Base-by-base conservation (phyloP, 1,140 invertebrate genomes). In the Globodera rostochiensis region DNA sequence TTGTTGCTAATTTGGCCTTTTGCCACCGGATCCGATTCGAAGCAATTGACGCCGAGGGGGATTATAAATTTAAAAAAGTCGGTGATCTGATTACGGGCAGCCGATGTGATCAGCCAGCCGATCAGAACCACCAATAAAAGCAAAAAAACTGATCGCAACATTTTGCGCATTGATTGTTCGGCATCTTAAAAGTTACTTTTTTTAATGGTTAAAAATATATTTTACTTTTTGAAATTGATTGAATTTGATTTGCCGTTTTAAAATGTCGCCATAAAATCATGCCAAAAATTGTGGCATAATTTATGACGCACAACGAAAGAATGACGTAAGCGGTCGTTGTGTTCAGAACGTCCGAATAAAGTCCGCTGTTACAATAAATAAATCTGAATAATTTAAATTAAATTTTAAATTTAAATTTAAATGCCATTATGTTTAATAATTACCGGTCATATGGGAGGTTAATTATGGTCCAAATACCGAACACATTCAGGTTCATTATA, bases 141-240 rank as follows among this genome's bases (percentile, higher is more conserved):
- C 21, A 69, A 6, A 69, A 78, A 78, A 45, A 78, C 64, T 66
- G 77, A 78, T 21, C 77, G 77, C n/a, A 78, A 46, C 66, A 78
- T 67, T 47, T 47, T 71, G 69, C 69, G 46, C 69, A 36, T 36
- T 47, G 25, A 71, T 21, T 47, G 69, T 13, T 71, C 69, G 6
- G 25, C 46, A 45, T 15, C 21, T 71, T 11, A 71, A 71, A 36
- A 70, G 9, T 70, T 70, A 70, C 4, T 21, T 45, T 19, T 45
- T 9, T 9, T 3, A 70, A 70, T 53, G 3, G n/a, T 70, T 9
- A 45, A n/a, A 6, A 70, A 9, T 21, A 13, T 11, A 21, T 70
- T 70, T 45, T 11, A 71, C 25, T 1, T 71, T 47, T 36, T 71
- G 36, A 71, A 36, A 13, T 71, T 36, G 36, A 45, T 45, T n/a